Conservation (phyloP, 2,113 vertebrate species). For the Acanthochromis polyacanthus region DNA sequence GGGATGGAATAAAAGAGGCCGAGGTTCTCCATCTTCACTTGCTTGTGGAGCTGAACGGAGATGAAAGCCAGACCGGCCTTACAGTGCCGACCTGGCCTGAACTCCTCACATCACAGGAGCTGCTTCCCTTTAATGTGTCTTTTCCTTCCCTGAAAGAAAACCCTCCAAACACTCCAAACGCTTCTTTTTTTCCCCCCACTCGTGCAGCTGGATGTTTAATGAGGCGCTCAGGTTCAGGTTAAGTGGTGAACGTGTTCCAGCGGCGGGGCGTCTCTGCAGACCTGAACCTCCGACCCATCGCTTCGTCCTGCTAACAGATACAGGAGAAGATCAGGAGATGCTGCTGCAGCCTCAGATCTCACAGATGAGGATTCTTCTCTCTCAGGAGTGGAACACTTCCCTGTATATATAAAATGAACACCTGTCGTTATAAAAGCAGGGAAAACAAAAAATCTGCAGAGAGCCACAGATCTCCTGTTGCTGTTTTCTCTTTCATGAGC, state of each 20-base stretch:
- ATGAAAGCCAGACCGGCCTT: constrained; percentile 49
- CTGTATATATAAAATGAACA: constrained; percentile 29
- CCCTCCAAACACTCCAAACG: constrained; percentile 23
- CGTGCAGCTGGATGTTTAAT: constrained; percentile 64
- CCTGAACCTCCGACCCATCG: constrained; percentile 29
- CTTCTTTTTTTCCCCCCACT: constrained; percentile 29
- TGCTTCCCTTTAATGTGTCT: constrained; percentile 34
- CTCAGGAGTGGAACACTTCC: neutral
- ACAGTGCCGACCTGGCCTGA: constrained; percentile 32
- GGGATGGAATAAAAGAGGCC: neutral
- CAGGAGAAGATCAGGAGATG: constrained; percentile 17
- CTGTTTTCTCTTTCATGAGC: constrained; percentile 24
- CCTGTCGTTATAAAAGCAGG: constrained; percentile 17
- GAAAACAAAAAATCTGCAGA: neutral
- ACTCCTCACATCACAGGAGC: constrained; percentile 53
- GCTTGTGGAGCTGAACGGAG: constrained; percentile 34
- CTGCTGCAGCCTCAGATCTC: neutral
- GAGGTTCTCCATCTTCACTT: constrained; percentile 4
- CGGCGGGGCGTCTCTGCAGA: constrained; percentile 35
- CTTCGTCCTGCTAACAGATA: constrained; percentile 40
- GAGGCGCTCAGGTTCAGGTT: constrained; percentile 54
- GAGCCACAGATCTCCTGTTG: constrained; percentile 3
- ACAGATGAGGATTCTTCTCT: constrained; percentile 7
- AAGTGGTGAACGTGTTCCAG: constrained; percentile 63
- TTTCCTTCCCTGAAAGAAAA: constrained; percentile 41